Conservation (phyloP, 1,140 invertebrate genomes). For the Macrosteles quadrilineatus region DNA sequence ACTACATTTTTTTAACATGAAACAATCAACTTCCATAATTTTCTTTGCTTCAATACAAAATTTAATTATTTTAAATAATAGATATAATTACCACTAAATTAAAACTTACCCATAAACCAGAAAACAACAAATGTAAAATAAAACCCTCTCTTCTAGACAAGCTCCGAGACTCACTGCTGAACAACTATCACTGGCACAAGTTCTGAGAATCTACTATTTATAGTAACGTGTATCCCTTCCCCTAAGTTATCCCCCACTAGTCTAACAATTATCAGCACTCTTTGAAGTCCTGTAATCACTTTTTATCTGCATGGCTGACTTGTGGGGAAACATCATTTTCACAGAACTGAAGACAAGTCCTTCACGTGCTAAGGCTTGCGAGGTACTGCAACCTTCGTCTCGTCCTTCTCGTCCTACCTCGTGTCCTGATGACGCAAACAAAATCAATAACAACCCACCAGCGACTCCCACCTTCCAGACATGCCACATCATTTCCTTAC, state of each 20-base stretch:
- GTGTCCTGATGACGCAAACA: not conserved
- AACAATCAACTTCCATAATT: no score
- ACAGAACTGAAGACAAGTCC: not conserved
- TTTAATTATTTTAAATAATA: no score
- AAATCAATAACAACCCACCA: slow-evolving; percentile 25
- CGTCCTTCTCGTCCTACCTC: no score
- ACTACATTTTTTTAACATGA: no score
- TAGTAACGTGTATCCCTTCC: slow-evolving; percentile 6
- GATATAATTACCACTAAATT: not conserved
- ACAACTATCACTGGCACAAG: not conserved
- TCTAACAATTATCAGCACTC: slow-evolving; percentile 21
- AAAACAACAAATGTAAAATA: slow-evolving; percentile 15
- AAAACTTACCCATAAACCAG: slow-evolving; percentile 31
- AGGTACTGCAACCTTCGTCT: not conserved
- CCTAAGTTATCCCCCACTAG: slow-evolving; percentile 6
- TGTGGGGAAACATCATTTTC: not conserved
- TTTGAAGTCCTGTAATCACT: slow-evolving; percentile 23
- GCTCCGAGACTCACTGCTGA: not conserved
- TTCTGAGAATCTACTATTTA: slow-evolving; percentile 1
- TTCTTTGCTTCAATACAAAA: no score
- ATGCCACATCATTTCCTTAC: no score
- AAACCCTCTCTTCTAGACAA: not conserved
- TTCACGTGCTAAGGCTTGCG: not conserved
- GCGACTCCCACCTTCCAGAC: no score
- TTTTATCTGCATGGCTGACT: slow-evolving; percentile 22